phyloP scores from a whole-genome alignment of 2,888 invertebrate genomes.

The Sericinus montela region DNA sequence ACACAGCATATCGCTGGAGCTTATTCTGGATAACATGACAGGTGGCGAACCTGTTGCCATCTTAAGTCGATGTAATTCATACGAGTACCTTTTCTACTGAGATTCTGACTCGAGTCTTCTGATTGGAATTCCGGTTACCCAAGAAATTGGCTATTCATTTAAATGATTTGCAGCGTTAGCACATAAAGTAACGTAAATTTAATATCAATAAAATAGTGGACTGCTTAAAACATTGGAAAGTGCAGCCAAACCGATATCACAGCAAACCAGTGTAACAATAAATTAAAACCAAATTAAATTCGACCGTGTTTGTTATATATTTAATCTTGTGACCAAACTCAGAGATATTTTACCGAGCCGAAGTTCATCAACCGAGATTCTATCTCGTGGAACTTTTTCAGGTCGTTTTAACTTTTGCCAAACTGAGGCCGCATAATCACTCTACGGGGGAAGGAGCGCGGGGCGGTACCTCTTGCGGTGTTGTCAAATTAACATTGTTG shows the following conservation, averaged over 20 bases:
- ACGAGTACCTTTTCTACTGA: too few relatives aligned
- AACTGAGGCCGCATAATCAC: constrained; percentile 32
- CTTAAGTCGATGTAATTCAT: too few relatives aligned
- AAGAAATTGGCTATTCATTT: too few relatives aligned
- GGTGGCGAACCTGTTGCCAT: too few relatives aligned
- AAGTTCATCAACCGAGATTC: constrained; percentile 21
- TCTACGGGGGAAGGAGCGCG: constrained; percentile 16
- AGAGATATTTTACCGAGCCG: constrained; percentile 11
- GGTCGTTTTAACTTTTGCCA: constrained; percentile 20
- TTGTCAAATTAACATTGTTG: constrained; percentile 38
- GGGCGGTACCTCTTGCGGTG: constrained; percentile 14
- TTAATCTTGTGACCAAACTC: constrained; percentile 8
- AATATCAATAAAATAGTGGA: neutral
- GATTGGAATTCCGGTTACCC: too few relatives aligned
- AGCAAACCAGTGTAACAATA: neutral
- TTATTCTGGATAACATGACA: too few relatives aligned
- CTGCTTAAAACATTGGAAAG: neutral
- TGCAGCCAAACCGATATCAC: neutral
- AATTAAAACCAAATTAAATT: constrained; percentile 9
- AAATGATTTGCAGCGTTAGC: too few relatives aligned
- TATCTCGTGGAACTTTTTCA: constrained; percentile 16
- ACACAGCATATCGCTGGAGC: too few relatives aligned
- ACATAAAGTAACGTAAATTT: neutral
- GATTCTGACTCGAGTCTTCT: too few relatives aligned
- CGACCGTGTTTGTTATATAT: constrained; percentile 10